phyloP scores from a whole-genome alignment of 2,797 vertebrate species.

The Oophaga sylvatica region DNA sequence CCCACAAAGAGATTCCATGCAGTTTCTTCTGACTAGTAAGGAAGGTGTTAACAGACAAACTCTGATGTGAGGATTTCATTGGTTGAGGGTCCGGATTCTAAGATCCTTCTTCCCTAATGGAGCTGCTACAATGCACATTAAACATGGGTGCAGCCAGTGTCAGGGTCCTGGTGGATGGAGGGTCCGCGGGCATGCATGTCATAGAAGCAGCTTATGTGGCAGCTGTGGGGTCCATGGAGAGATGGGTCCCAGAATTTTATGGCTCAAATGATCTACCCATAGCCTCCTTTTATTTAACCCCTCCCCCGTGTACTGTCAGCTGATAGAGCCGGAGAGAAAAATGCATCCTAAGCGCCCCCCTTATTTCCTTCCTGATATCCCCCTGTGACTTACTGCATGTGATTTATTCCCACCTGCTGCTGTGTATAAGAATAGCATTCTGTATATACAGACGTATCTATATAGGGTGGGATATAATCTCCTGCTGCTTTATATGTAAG shows the following conservation, averaged over 20 bases:
- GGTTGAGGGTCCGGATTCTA: too few species aligned
- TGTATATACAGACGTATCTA: background rate
- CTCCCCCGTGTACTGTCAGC: background rate
- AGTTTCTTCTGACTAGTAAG: background rate
- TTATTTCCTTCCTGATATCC: conserved; percentile 52
- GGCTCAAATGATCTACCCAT: background rate
- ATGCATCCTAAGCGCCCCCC: conserved; percentile 4
- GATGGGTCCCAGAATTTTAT: too few species aligned
- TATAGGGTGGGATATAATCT: background rate
- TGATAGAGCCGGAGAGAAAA: conserved; percentile 34
- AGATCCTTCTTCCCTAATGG: too few species aligned
- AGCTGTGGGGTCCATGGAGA: background rate
- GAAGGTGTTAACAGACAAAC: too few species aligned
- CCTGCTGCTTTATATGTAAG: background rate
- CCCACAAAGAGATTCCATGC: background rate
- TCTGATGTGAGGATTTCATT: too few species aligned
- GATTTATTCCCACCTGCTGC: conserved; percentile 4
- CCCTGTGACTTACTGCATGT: background rate
- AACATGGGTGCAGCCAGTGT: too few species aligned
- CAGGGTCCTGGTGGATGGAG: too few species aligned
- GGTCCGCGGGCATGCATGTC: too few species aligned
- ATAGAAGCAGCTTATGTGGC: background rate
- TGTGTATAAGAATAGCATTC: background rate
- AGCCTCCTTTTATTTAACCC: conserved; percentile 7
- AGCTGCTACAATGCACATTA: too few species aligned